phyloP scores from a whole-genome alignment of 2,113 vertebrate species.

The Ifrita kowaldi region DNA sequence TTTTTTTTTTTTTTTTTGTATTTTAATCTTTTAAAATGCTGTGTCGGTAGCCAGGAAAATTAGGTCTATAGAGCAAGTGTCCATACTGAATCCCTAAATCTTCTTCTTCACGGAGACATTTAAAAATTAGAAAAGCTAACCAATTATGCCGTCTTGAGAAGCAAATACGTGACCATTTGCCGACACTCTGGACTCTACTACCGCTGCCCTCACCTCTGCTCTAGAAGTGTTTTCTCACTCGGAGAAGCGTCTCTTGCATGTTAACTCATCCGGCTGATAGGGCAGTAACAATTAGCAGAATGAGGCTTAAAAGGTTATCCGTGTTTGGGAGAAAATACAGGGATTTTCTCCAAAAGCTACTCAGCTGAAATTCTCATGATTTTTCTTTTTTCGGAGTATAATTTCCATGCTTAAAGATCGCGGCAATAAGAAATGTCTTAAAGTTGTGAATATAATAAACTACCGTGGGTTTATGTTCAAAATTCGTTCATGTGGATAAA shows the following conservation, averaged over 20 bases:
- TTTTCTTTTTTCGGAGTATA: not conserved
- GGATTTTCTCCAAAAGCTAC: not conserved
- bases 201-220: not conserved
- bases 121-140: not conserved
- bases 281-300: not conserved
- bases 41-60: not conserved
- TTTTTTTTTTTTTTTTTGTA: not conserved
- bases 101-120: not conserved
- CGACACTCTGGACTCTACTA: not conserved
- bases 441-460: not conserved
- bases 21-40: not conserved
- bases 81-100: not conserved
- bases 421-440: not conserved
- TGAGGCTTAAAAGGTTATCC: not conserved
- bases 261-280: constrained; percentile 17
- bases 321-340: not conserved
- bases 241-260: not conserved
- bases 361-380: not conserved
- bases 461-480: not conserved
- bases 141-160: not conserved
- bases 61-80: not conserved
- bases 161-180: not conserved
- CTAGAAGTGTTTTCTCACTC: not conserved
- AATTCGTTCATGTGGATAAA: not conserved
- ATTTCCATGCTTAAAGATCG: not conserved